Conservation (phyloP, 2,113 vertebrate species). For the Macroglossus sobrinus region DNA sequence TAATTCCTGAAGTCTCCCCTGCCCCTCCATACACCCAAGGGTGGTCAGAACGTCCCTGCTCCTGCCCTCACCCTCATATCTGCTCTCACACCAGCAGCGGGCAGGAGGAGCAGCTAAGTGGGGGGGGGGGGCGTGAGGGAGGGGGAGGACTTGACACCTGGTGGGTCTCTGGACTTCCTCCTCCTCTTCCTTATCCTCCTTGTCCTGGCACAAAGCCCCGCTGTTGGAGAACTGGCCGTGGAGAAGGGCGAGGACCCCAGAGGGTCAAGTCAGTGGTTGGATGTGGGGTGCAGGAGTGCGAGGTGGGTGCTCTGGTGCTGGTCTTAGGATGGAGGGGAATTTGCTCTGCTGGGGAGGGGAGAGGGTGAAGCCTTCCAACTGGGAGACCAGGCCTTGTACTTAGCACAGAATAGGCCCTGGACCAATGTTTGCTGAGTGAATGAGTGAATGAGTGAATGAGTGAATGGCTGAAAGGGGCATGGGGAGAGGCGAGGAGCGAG, state of each 20-base stretch:
- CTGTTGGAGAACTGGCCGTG: background rate
- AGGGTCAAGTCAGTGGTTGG: background rate
- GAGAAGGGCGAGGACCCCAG: background rate
- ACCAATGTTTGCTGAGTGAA: no score
- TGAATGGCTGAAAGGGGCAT: no score
- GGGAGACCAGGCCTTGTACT: background rate
- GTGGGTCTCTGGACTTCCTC: background rate
- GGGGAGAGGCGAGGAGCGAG: background rate
- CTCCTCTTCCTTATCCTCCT: no score
- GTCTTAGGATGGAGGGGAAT: background rate
- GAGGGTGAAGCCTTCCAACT: background rate
- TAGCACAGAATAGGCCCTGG: no score
- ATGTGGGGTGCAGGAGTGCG: background rate
- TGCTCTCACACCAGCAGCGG: fast-evolving
- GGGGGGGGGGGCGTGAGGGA: background rate
- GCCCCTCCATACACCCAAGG: background rate
- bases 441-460: no score
- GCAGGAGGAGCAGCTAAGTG: no score
- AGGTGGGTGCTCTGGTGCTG: background rate
- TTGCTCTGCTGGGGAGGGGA: background rate
- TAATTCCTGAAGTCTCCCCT: background rate
- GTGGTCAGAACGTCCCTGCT: background rate
- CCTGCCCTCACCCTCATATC: background rate
- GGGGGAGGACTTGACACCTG: background rate
- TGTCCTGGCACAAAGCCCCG: background rate